Base-by-base conservation (phyloP, 2,888 invertebrate genomes). In the Pollenia labialis region DNA sequence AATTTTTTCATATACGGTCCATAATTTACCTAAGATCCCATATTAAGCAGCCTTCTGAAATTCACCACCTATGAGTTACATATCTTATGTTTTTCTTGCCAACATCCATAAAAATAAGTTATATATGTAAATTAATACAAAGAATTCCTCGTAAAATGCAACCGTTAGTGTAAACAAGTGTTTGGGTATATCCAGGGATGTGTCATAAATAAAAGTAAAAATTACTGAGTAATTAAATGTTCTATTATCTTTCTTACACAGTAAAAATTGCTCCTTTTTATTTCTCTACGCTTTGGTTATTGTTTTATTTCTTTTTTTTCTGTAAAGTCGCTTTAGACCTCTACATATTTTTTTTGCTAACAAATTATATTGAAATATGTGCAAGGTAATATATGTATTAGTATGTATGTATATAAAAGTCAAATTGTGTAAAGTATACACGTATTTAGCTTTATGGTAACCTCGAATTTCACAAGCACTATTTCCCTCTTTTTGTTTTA, bases 401-500 rank as follows among this genome's bases (percentile, higher is more conserved):
- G 32, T 32, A 32, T 32, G 6, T 32, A 6, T 32, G 4, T 32
- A 32, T 6, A 32, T 32, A 32, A 4, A 32, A 16, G 52, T 52
- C 16, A 16, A 11, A 56, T 42, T 64, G 44, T 64, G 14, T 44
- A 56, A 56, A 56, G 12, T 44, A 3, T 42, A 54, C 12, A 10
- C 44, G 71, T 44, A n/a, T 16, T 44, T 56, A 46, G 42, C 60
- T 62, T 75, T 62, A 12, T 42, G 42, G 14, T 42, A 14, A 54
- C 18, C 42, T 54, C 42, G 16, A 4, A 50, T 44, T 69, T 60
- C 7, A 18, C 10, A 56, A 62, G 10, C 54, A 11, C 16, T 54
- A 62, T 69, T 40, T 9, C 1, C 32, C 64, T 18, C 40, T 14
- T 54, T 72, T 74, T 81, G 58, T 82, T 90, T 90, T 89, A 90